phyloP scores from a whole-genome alignment of 1,140 invertebrate genomes.

The Diorhabda elongata region DNA sequence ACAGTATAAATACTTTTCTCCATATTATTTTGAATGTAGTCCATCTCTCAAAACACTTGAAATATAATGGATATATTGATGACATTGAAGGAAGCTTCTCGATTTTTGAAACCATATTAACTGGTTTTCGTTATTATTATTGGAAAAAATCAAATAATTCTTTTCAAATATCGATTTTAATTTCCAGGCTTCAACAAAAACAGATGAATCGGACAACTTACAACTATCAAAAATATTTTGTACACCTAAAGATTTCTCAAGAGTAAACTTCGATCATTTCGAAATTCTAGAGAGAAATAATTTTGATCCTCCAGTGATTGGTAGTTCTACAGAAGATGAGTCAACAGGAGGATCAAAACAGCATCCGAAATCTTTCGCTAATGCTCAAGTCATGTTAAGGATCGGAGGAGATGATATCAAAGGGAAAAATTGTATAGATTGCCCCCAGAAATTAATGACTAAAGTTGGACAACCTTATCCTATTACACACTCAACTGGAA shows the following conservation, averaged over 20 bases:
- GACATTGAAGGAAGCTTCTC: too few relatives aligned
- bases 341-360: conserved; percentile 1
- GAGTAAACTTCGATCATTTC: conserved; percentile 32
- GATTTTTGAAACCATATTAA: too few relatives aligned
- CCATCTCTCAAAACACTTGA: too few relatives aligned
- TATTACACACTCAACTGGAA: neutral
- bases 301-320: conserved; percentile 14
- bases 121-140: too few relatives aligned
- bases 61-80: too few relatives aligned
- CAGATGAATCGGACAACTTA: conserved; percentile 5
- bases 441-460: neutral
- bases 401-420: conserved; percentile 17
- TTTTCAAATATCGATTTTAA: neutral
- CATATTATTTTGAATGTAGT: too few relatives aligned
- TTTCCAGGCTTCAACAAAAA: conserved; percentile 9
- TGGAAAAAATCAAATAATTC: too few relatives aligned
- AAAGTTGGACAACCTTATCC: neutral
- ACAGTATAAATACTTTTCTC: too few relatives aligned
- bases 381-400: conserved; percentile 26
- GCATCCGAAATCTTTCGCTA: conserved; percentile 19
- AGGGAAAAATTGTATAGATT: conserved; percentile 11
- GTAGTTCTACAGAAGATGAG: neutral
- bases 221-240: conserved; percentile 26
- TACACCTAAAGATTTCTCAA: conserved; percentile 30
- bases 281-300: conserved; percentile 29